Evolutionary conservation across 1,140 invertebrate genomes (phyloP).

Genomic region (Sitophilus oryzae): DNA sequence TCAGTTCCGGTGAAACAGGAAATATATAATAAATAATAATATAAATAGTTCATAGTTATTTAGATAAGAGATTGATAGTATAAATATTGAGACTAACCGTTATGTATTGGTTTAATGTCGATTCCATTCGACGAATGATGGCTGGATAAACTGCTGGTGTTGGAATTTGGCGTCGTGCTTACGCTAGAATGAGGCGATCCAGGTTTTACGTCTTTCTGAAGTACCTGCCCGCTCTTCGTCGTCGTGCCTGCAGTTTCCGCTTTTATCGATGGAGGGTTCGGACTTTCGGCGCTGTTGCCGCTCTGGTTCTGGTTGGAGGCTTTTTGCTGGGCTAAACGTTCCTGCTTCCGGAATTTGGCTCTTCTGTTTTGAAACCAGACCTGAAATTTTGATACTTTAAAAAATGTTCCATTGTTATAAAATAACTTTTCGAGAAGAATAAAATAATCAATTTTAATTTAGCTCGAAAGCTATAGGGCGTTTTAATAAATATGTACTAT

Average conservation of each 20-base stretch:
- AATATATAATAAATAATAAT: no score
- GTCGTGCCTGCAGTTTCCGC: constrained; percentile 34
- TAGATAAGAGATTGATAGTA: no score
- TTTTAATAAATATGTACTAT: no score
- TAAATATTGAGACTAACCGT: constrained; percentile 29
- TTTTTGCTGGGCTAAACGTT: constrained; percentile 75
- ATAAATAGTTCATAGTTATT: no score
- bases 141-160: constrained; percentile 42
- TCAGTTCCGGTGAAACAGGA: no score
- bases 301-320: constrained; percentile 43
- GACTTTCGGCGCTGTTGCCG: constrained; percentile 29
- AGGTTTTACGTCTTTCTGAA: constrained; percentile 44
- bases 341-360: constrained; percentile 90
- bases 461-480: no score
- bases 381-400: constrained; percentile 56
- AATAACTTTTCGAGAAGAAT: no score
- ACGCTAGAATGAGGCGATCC: constrained; percentile 45
- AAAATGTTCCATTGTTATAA: no score
- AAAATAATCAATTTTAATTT: no score
- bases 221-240: constrained; percentile 23
- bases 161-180: constrained; percentile 47
- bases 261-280: constrained; percentile 35
- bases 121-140: constrained; percentile 43
- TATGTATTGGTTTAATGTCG: constrained; percentile 46
- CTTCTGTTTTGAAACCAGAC: constrained; percentile 93